Conservation (phyloP, 2,888 invertebrate species). For the Nebria salina region DNA sequence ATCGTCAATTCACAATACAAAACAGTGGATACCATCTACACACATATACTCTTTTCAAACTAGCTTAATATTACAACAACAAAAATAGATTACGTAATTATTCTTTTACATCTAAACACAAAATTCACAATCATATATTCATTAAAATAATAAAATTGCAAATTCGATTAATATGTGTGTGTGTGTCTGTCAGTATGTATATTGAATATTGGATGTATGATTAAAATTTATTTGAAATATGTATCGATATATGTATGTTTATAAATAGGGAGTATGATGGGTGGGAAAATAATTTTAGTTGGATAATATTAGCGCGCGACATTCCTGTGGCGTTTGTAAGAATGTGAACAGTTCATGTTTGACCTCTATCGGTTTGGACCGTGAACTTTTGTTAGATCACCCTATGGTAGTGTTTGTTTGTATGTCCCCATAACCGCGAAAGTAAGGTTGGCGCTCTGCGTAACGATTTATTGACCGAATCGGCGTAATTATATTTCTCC, state of each 20-base stretch:
- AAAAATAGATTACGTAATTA: no score
- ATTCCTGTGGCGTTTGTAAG: conserved; percentile 39
- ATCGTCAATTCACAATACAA: no score
- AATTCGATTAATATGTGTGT: no score
- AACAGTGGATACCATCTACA: no score
- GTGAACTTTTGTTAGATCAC: background rate
- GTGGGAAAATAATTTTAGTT: background rate
- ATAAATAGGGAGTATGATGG: background rate
- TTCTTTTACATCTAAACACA: no score
- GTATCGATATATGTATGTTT: background rate
- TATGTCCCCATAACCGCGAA: conserved; percentile 3
- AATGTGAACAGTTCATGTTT: conserved; percentile 15
- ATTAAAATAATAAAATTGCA: no score
- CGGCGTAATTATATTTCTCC: background rate
- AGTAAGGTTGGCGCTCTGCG: background rate
- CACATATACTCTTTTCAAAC: no score
- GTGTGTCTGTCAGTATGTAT: no score
- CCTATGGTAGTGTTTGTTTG: conserved; percentile 1
- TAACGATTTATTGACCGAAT: conserved; percentile 1
- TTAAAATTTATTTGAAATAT: background rate
- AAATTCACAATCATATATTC: no score
- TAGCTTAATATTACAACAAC: no score
- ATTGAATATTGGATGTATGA: no score
- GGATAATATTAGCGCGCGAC: conserved; percentile 13
- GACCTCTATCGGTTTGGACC: background rate